Base-by-base conservation (phyloP, 2,888 invertebrate species). In the Rhogogaster chlorosoma region DNA sequence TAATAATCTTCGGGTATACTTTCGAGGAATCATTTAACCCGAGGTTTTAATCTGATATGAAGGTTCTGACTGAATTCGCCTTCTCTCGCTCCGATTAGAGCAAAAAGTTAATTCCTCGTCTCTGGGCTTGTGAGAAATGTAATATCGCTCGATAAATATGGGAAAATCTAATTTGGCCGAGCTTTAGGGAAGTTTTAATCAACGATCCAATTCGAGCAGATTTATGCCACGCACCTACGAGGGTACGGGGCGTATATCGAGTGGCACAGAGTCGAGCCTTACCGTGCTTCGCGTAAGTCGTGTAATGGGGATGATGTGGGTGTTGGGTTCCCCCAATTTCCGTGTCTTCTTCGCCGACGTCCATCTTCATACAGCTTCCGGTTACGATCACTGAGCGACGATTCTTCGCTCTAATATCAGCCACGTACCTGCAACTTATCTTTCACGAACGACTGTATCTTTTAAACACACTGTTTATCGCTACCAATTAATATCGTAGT, bases 291-390 rank as follows among this genome's bases (percentile, higher is more conserved):
- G 87, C 88, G 87, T 90, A 90, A 84, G 87, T 87, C 61, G 89
- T 85, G 87, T 89, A 89, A 85, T 90, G 89, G 22, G 87, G 86
- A 87, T 90, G 89, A 84, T 90, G 90, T 84, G 89, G 85, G 85
- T 89, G 90, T 84, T 88, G 89, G 73, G 86, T 87, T 83, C 88
- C 88, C 82, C 87, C 87, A 86, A 89, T 89, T 86, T 90, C 90
- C 87, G 88, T 89, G 86, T 90, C 89, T 87, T 90, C 90, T 86
- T 90, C 90, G 84, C 88, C 88, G 87, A 90, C 89, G 87, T 90
- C 89, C 90, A 90, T 90, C 87, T 89, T 89, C 89, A 88, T 88
- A 87, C 87, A 88, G 87, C 84, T 88, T 85, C 87, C 87, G 86
- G 87, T 86, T 71, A 78, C 85, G 86, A 86, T 85, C 87, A 87